These are phyloP conservation scores for Limnephilus rhombicus DNA, from an alignment of 2,888 invertebrate genomes.

Conservation along the genomic window DNA sequence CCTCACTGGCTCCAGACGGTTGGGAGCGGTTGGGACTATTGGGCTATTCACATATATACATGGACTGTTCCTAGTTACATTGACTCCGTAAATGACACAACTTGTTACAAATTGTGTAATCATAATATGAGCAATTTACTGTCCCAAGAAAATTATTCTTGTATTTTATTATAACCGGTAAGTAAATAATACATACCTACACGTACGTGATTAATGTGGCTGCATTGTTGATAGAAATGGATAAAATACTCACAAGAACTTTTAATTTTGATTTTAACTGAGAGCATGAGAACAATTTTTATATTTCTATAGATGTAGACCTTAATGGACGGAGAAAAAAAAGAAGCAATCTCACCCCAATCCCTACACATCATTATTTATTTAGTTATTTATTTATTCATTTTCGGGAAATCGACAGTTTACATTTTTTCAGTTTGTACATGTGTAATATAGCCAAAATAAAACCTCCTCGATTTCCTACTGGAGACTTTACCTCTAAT, in stretches of 20 bases:
- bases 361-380: no score
- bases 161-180: not conserved
- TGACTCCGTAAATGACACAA: not conserved
- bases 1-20: no score
- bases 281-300: not conserved
- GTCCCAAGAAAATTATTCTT: not conserved
- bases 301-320: not conserved
- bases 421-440: no score
- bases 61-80: not conserved
- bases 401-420: no score
- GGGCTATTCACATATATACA: no score
- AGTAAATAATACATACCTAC: not conserved
- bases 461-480: no score
- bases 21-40: no score
- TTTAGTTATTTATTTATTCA: no score
- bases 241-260: not conserved
- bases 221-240: not conserved
- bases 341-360: no score
- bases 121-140: not conserved
- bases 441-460: no score
- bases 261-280: not conserved
- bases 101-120: not conserved
- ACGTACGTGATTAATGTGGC: not conserved
- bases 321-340: not conserved
- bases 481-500: no score